These are phyloP conservation scores for Mormyrops boulengeri DNA, from an alignment of 2,797 vertebrate genomes.

Conservation along the genomic window DNA sequence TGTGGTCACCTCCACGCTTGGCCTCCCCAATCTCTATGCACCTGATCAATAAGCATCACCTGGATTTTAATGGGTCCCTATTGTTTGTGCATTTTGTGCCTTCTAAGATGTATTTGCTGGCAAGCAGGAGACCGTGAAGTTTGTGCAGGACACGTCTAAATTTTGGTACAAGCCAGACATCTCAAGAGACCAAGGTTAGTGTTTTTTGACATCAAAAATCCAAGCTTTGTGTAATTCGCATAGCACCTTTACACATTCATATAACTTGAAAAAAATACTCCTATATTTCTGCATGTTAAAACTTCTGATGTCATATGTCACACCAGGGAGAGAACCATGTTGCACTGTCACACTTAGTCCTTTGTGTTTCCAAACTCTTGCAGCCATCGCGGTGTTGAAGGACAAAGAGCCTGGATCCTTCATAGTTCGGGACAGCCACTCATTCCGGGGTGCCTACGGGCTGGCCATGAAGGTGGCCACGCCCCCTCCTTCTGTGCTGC, in stretches of 20 bases:
- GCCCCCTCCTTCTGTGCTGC: slow-evolving; percentile 78
- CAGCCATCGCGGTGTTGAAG: slow-evolving; percentile 85
- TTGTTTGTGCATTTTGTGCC: slow-evolving; percentile 27
- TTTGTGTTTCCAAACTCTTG: slow-evolving; percentile 23
- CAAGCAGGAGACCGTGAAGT: slow-evolving; percentile 85
- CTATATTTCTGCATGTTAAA: background rate
- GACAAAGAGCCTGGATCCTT: slow-evolving; percentile 89
- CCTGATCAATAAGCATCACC: background rate
- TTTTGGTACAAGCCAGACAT: slow-evolving; percentile 99
- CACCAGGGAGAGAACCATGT: background rate
- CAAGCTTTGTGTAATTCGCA: background rate
- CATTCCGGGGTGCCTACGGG: slow-evolving; percentile 90
- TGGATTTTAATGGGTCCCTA: background rate
- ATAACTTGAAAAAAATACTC: background rate
- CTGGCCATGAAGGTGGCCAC: slow-evolving; percentile 93
- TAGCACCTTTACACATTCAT: background rate
- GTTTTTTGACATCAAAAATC: slow-evolving; percentile 22
- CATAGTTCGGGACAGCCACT: slow-evolving; percentile 90
- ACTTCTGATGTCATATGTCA: background rate
- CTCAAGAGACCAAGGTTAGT: slow-evolving; percentile 89
- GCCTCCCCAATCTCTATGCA: background rate
- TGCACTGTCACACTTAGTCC: background rate
- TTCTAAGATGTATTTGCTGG: slow-evolving; percentile 54
- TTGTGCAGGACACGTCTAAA: slow-evolving; percentile 95
- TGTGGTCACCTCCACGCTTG: background rate